These are phyloP conservation scores for Gisinianus flammeolus DNA, from an alignment of 2,888 invertebrate genomes.

Conservation along the genomic window DNA sequence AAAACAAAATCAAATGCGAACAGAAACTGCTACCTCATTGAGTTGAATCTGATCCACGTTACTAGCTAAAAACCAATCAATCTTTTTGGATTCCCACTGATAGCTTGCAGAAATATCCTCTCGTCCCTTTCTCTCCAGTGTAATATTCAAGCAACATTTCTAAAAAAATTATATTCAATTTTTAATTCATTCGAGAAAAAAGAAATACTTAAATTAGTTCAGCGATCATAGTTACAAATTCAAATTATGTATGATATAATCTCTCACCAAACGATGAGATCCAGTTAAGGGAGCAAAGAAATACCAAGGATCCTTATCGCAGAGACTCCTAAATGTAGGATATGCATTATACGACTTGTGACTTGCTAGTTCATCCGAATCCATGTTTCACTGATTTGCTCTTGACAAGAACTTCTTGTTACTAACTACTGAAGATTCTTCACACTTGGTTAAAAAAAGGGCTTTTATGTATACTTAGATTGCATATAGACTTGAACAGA, in stretches of 20 bases:
- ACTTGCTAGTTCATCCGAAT: neutral
- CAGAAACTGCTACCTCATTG: constrained; percentile 10
- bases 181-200: neutral
- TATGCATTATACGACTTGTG: neutral
- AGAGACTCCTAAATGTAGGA: constrained; percentile 24
- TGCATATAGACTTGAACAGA: too few species aligned
- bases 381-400: neutral
- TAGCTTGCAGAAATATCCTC: constrained; percentile 25
- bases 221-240: neutral
- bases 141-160: constrained; percentile 25
- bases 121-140: constrained; percentile 25
- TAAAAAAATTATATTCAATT: neutral
- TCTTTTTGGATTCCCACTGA: constrained; percentile 27
- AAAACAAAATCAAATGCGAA: neutral
- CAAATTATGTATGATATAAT: neutral
- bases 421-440: neutral
- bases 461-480: too few species aligned
- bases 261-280: constrained; percentile 27
- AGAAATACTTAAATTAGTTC: neutral
- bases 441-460: too few species aligned
- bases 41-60: constrained; percentile 27
- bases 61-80: constrained; percentile 23
- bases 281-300: neutral
- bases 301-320: constrained; percentile 25
- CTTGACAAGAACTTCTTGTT: neutral